phyloP scores from a whole-genome alignment of 1,140 invertebrate species.

The Lethocerus indicus region DNA sequence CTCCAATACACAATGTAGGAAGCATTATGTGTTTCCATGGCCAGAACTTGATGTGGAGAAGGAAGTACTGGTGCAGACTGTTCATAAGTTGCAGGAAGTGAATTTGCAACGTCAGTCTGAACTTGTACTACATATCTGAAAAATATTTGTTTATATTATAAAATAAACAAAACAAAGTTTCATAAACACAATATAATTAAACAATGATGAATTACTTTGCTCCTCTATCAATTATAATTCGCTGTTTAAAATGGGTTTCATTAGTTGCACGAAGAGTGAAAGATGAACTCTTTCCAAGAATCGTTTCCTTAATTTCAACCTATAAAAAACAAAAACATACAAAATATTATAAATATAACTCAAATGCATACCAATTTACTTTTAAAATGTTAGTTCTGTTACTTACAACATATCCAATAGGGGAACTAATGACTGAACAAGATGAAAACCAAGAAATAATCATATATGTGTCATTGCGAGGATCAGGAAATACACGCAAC shows the following conservation, averaged over 20 bases:
- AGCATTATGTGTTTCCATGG: constrained; percentile 34
- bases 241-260: constrained; percentile 28
- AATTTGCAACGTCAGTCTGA: neutral
- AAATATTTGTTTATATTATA: neutral
- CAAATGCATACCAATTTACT: neutral
- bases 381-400: too few species aligned
- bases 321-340: constrained; percentile 21
- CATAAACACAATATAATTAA: neutral
- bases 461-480: constrained; percentile 23
- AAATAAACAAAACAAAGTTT: neutral
- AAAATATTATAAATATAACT: constrained; percentile 3
- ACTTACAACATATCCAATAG: constrained; percentile 38
- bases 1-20: constrained; percentile 46
- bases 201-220: neutral
- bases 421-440: constrained; percentile 29
- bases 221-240: constrained; percentile 2
- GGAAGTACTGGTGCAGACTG: constrained; percentile 37
- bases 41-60: constrained; percentile 44
- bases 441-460: constrained; percentile 29
- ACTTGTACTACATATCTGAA: constrained; percentile 5
- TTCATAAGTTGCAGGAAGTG: constrained; percentile 18
- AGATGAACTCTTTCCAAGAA: constrained; percentile 25
- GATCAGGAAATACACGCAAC: constrained; percentile 23
- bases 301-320: constrained; percentile 35
- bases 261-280: constrained; percentile 28